These are phyloP conservation scores for Nephrotoma flavescens DNA, from an alignment of 2,888 invertebrate species.

Conservation along the genomic window DNA sequence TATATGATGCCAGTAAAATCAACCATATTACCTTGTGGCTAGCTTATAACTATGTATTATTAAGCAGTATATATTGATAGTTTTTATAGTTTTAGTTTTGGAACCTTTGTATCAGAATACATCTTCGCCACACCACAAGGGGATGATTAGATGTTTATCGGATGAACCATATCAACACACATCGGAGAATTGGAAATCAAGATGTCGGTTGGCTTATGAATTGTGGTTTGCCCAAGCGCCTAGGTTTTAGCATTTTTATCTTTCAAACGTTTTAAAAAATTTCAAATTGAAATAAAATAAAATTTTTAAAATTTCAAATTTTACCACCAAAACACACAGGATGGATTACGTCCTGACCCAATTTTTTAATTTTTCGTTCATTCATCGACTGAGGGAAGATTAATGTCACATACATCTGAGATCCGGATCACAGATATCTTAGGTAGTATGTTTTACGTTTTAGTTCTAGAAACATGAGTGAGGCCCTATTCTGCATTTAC, in stretches of 20 bases:
- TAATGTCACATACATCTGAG: background rate
- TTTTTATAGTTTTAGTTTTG: background rate
- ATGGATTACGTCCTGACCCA: background rate
- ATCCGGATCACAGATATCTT: background rate
- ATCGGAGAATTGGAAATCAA: conserved; percentile 4
- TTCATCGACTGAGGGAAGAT: background rate
- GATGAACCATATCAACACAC: conserved; percentile 5
- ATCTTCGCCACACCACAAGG: conserved; percentile 7
- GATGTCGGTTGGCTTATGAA: conserved; percentile 4
- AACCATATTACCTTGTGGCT: conserved; percentile 14
- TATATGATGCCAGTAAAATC: conserved; percentile 26
- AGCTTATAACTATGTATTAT: conserved; percentile 3
- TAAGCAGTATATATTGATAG: background rate
- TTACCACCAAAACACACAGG: background rate
- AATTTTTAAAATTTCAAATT: background rate
- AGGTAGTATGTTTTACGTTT: background rate
- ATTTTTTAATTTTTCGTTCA: background rate
- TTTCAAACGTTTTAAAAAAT: background rate
- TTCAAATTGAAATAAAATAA: background rate
- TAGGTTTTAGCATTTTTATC: background rate
- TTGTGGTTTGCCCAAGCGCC: background rate
- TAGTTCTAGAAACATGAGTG: background rate
- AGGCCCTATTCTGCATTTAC: background rate
- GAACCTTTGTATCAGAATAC: background rate
- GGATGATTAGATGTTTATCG: conserved; percentile 8